A percentile compares a stretch with the other conserved stretches of the same genome.
Evolutionary conservation across 2,888 invertebrate genomes (phyloP).

Genomic region (Hipparchia sbordonii): DNA sequence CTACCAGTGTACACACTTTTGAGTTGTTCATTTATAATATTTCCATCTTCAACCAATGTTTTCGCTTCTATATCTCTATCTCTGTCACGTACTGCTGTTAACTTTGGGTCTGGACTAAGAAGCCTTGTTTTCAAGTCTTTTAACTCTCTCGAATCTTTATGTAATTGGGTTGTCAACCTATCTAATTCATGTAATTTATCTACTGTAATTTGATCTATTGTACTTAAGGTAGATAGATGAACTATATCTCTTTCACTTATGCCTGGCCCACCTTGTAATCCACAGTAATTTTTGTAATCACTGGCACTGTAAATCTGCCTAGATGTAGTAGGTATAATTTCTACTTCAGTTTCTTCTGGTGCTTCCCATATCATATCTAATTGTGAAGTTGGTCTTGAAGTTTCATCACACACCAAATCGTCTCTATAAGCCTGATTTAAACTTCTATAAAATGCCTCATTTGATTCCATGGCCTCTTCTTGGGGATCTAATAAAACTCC

Average conservation of each 20-base stretch:
- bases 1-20: slow-evolving; percentile 86
- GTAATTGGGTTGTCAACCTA: slow-evolving; percentile 88
- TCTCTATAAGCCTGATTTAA: slow-evolving; percentile 94
- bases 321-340: slow-evolving; percentile 78
- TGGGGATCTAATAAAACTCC: slow-evolving; percentile 68
- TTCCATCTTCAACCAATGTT: slow-evolving; percentile 84
- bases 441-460: slow-evolving; percentile 94
- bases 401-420: slow-evolving; percentile 86
- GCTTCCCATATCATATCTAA: slow-evolving; percentile 95
- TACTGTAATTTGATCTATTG: slow-evolving; percentile 89
- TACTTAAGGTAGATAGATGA: slow-evolving; percentile 88
- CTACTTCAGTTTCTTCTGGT: slow-evolving; percentile 87
- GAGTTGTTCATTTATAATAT: slow-evolving; percentile 87
- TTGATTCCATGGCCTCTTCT: slow-evolving; percentile 86
- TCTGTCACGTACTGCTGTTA: slow-evolving; percentile 70
- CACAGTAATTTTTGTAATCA: slow-evolving; percentile 91
- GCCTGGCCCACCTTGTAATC: slow-evolving; percentile 85
- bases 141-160: slow-evolving; percentile 90
- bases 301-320: slow-evolving; percentile 88
- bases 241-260: slow-evolving; percentile 91
- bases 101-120: slow-evolving; percentile 85
- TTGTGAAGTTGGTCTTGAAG: slow-evolving; percentile 87
- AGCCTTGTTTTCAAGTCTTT: slow-evolving; percentile 88
- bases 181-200: slow-evolving; percentile 91
- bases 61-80: slow-evolving; percentile 84